These are phyloP conservation scores for Liolophura sinensis DNA, from an alignment of 1,140 invertebrate species.

Conservation along the genomic window DNA sequence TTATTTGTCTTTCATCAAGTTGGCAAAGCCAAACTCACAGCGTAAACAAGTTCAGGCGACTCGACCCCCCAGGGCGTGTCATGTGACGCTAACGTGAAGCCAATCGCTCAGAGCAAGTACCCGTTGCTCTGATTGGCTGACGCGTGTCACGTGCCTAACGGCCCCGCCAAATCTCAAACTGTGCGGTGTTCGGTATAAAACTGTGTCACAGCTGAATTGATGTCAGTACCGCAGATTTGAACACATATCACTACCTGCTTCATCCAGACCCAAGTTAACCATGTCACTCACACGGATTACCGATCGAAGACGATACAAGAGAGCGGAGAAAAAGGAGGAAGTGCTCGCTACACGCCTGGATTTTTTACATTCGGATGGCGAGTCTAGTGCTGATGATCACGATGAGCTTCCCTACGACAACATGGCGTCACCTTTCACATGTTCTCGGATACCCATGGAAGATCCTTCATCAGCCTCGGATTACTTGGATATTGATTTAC, in stretches of 20 bases:
- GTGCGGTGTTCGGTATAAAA: conserved; percentile 8
- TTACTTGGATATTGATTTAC: conserved; percentile 38
- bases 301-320: no score
- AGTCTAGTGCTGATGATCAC: conserved; percentile 23
- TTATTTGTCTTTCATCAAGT: not conserved
- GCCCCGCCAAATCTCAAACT: conserved; percentile 41
- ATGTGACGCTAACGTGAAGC: conserved; percentile 18
- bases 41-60: conserved; percentile 9
- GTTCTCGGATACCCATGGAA: conserved; percentile 12
- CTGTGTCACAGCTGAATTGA: conserved; percentile 10
- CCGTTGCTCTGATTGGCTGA: conserved; percentile 28
- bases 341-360: conserved; percentile 14
- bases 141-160: conserved; percentile 33
- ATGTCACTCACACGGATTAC: no score
- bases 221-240: not conserved
- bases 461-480: conserved; percentile 23
- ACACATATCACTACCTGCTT: no score
- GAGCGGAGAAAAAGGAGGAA: conserved; percentile 11
- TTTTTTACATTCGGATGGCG: conserved; percentile 20
- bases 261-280: no score
- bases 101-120: conserved; percentile 8
- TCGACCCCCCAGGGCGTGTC: not conserved
- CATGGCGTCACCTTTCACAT: conserved; percentile 24
- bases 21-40: conserved; percentile 3
- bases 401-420: conserved; percentile 18